Evolutionary conservation across 2,113 vertebrate species (phyloP), one percentile per base, ranked within the genome.

Genomic region (Hippocampus barbouri): DNA sequence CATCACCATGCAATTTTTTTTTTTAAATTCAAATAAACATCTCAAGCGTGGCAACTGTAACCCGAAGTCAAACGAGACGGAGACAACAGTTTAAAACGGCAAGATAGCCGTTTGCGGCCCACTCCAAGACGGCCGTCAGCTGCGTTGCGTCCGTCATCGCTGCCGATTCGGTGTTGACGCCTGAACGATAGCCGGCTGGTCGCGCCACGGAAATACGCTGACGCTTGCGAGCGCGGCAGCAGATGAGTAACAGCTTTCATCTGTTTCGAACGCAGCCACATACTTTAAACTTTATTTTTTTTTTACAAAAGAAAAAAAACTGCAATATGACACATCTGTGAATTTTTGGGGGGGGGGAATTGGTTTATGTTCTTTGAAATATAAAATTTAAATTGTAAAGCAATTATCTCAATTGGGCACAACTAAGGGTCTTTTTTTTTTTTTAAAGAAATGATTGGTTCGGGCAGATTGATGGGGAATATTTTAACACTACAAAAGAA

Each of bases 111-210:
- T 5, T n/a, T 11, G 53, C 1, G 53, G n/a, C n/a, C 20, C 25
- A 67, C 53, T 63, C 53, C 70, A 68, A 74, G 82, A 83, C 68
- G 78, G 59, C 47, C 71, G 68, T 84, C 86, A 84, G 84, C 83
- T 86, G 85, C 16, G 71, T 59, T 63, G 51, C 78, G 75, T 83
- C 82, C 30, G 69, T 76, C 77, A 65, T 23, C 72, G 64, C 76
- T 80, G 81, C 86, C 82, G 81, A 76, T 66, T 54, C 79, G 76
- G 70, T 63, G n/a, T 80, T 83, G 78, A 83, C n/a, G 75, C 71
- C 79, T 23, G 77, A 38, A 85, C 23, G 69, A 72, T 74, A 78
- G 83, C 78, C 83, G 79, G 85, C 80, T 85, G 53, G 53, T n/a
- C 5, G 83, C 43, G 43, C 43, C 11, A 57, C 72, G 38, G 74